Evolutionary conservation across 2,888 invertebrate species (phyloP), one percentile per base, ranked within the genome.

Genomic region (Sturmia bella): DNA sequence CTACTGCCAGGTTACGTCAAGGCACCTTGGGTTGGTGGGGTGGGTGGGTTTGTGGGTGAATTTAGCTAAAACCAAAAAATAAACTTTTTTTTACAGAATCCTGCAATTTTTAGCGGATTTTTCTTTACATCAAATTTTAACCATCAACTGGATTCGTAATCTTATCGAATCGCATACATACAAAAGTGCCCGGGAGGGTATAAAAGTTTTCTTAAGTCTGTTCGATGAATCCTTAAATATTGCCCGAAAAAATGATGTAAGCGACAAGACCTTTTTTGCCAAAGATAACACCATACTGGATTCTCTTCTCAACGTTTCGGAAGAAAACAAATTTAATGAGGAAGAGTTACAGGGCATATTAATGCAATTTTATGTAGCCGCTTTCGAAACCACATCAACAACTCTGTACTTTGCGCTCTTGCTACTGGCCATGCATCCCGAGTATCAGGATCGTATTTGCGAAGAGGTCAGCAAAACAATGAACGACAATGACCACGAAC

Each of bases 371-470:
- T 74, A 56, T 52, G 4, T 9, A 5, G 73, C 15, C 2, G 88
- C 89, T 0, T 90, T 89, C 69, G 90, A 90, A 77, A 90, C 90
- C 3, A 87, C 89, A 2, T 86, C 90, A 0, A 86, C 87, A 15
- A 86, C 87, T 0, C 75, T 88, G 0, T 83, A 78, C 11, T 86
- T 86, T 9, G 83, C 84, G 0, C 54, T 89, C 0, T 80, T 86
- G 24, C 19, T 88, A 24, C 80, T 89, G 6, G 85, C 89, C 5
- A 88, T 89, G 87, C 85, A 86, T 84, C 87, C 88, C 0, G 50
- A 87, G 7, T 86, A 86, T 56, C 89, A 89, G 80, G 86, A 88
- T 24, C 87, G 84, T 54, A 86, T 84, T 0, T 87, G 84, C 32
- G 87, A 90, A 11, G 90, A 89, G 80, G 76, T 88, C 13, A 12